Percentiles rank a stretch among this genome's conserved stretches.
Evolutionary conservation across 2,888 invertebrate species (phyloP).

Genomic region (Agrypnus murinus): DNA sequence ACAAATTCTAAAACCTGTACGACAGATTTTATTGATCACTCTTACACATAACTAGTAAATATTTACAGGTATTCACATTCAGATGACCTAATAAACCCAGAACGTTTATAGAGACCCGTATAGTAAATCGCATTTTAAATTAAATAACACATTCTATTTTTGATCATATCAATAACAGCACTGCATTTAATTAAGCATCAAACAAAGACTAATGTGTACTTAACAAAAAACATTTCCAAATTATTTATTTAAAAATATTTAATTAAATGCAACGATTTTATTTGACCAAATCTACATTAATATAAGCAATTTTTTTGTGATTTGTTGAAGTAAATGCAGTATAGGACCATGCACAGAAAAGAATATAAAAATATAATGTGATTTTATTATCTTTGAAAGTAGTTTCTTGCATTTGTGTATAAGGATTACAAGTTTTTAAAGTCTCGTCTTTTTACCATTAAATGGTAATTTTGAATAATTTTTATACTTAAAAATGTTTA

Average conservation of each 20-base stretch:
- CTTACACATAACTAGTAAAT: slow-evolving; percentile 71
- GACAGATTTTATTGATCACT: slow-evolving; percentile 70
- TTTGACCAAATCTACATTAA: slow-evolving; percentile 46
- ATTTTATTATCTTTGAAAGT: too few species aligned
- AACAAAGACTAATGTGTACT: slow-evolving; percentile 19
- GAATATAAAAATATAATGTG: too few species aligned
- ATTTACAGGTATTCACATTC: slow-evolving; percentile 72
- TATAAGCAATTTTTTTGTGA: slow-evolving; percentile 51
- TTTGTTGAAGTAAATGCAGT: slow-evolving; percentile 44
- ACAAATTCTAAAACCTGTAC: slow-evolving; percentile 63
- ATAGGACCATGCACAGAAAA: too few species aligned
- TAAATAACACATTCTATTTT: slow-evolving; percentile 64
- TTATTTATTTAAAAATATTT: neutral
- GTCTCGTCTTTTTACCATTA: too few species aligned
- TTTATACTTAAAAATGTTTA: too few species aligned
- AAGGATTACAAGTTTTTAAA: too few species aligned
- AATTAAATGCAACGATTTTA: slow-evolving; percentile 44
- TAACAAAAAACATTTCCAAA: slow-evolving; percentile 7
- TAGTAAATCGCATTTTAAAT: slow-evolving; percentile 66
- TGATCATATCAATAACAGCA: slow-evolving; percentile 48
- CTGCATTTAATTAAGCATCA: slow-evolving; percentile 33
- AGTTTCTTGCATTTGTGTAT: too few species aligned
- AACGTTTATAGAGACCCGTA: slow-evolving; percentile 69
- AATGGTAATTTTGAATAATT: too few species aligned
- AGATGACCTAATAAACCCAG: slow-evolving; percentile 69